Evolutionary conservation across 1,140 invertebrate genomes (phyloP), one percentile per base, ranked within the genome.

Genomic region (Chionoecetes opilio): DNA sequence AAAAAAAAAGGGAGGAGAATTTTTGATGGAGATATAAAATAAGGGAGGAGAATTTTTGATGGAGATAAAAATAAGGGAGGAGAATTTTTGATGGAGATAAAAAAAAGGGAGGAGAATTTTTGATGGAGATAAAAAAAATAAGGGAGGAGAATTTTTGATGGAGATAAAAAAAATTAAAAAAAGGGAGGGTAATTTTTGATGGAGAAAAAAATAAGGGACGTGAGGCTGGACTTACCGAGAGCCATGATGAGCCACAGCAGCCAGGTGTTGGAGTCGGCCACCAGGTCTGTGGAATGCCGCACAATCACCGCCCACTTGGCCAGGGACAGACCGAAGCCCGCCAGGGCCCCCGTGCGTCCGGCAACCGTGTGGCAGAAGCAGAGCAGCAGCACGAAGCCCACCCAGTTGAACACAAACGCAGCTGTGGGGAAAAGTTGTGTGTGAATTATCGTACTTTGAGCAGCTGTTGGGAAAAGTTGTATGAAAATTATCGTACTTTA

Each of bases 271-370:
- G 96, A 94, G 97, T 98, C 98, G 34, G 98, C 98, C 91, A 98
- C 98, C 95, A 99, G 97, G 95, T 99, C 98, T 94, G 98, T 99
- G 94, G 98, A 98, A 96, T 99, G 98, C 97, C 99, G 99, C 3
- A 99, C 98, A 96, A 99, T 99, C 82, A 99, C 97, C 34, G 99
- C 99, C 99, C 99, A 99, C 97, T 99, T 99, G 95, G 99, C 98
- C 95, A 99, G 97, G 14, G 99, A 99, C 9, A 99, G 97, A 8
- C 99, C 99, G 97, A 99, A 99, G 82, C 99, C 99, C 93, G 99
- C 98, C 31, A 99, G 97, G 8, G 99, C 99, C 85, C 99, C 99
- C 97, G 99, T 99, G 96, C 99, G 98, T 82, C 98, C 99, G 85
- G 99, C 99, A 96, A 99, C 98, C 75, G 99, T 99, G 97, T 99